Evolutionary conservation across 2,797 vertebrate species (phyloP).

Genomic region (Spinibarbus caldwelli): DNA sequence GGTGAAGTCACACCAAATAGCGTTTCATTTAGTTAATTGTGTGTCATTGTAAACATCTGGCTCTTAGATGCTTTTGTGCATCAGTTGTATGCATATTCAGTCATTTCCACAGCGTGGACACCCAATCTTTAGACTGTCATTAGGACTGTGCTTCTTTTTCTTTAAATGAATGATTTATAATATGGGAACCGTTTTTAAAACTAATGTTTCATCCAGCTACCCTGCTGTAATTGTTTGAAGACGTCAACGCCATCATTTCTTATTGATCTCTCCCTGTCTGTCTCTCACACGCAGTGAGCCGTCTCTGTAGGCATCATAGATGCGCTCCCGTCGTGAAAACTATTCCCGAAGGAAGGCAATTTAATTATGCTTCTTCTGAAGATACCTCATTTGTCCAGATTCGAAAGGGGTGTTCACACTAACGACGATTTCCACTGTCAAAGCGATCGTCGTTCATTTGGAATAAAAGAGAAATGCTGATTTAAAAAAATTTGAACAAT

Average conservation of each 20-base stretch:
- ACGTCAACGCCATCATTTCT: background rate
- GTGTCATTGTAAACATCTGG: slow-evolving; percentile 25
- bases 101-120: slow-evolving; percentile 1
- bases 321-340: background rate
- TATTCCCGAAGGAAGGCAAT: background rate
- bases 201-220: slow-evolving; percentile 20
- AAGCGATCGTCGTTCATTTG: background rate
- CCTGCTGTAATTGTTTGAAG: slow-evolving; percentile 17
- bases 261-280: slow-evolving; percentile 22
- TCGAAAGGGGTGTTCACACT: background rate
- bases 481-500: background rate
- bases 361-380: slow-evolving; percentile 4
- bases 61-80: slow-evolving; percentile 6
- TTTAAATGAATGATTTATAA: slow-evolving; percentile 20
- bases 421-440: background rate
- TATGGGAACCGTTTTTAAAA: background rate
- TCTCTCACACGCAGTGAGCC: background rate
- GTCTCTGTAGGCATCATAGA: slow-evolving; percentile 2
- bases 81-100: background rate
- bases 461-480: background rate
- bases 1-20: slow-evolving; percentile 12
- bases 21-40: slow-evolving; percentile 12
- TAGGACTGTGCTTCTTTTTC: background rate
- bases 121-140: background rate
- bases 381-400: background rate